Conservation (phyloP, 92 coral and sea anemone species). For the Zoanthus sociatus region DNA sequence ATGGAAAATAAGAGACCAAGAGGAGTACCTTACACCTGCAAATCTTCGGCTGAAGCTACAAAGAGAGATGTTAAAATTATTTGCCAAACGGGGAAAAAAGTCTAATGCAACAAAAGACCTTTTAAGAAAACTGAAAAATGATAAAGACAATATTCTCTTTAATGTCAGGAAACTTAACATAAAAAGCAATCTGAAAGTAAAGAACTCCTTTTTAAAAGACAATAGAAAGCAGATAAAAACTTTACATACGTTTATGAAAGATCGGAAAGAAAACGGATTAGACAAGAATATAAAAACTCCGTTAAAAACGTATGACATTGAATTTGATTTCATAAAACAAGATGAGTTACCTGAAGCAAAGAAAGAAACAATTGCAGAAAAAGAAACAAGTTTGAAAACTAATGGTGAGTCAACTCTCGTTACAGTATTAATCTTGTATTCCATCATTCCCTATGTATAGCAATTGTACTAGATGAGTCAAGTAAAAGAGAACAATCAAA, state of each 20-base stretch:
- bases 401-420: background rate
- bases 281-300: background rate
- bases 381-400: background rate
- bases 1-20: slow-evolving; percentile 9
- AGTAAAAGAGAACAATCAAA: no score
- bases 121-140: background rate
- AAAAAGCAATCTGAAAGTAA: background rate
- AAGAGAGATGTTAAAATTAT: slow-evolving; percentile 18
- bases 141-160: background rate
- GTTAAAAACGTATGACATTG: background rate
- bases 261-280: background rate
- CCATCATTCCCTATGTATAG: no score
- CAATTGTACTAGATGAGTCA: no score
- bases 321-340: background rate
- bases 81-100: slow-evolving; percentile 1
- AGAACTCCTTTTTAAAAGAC: background rate
- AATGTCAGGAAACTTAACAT: slow-evolving; percentile 10
- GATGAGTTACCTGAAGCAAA: background rate
- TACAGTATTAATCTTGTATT: background rate
- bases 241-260: background rate
- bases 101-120: background rate
- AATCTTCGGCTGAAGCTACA: slow-evolving; percentile 7
- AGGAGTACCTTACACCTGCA: slow-evolving; percentile 24
- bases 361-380: slow-evolving; percentile 22
- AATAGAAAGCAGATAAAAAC: background rate